Evolutionary conservation across 2,113 vertebrate genomes (phyloP).

Genomic region (Sebastes schlegelii): DNA sequence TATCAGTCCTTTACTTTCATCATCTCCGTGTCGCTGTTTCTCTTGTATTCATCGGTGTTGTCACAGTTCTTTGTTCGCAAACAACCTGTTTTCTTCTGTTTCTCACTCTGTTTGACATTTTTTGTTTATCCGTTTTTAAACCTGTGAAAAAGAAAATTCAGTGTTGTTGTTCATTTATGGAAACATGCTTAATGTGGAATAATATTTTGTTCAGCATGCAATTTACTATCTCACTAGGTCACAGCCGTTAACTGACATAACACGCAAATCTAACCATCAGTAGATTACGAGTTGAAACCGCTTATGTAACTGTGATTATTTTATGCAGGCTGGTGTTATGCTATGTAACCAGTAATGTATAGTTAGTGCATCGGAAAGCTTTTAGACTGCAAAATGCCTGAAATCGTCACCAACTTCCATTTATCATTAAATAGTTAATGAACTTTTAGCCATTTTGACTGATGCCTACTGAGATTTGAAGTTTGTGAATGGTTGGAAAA

Average conservation of each 20-base stretch:
- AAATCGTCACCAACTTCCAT: neutral
- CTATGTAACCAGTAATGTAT: constrained; percentile 1
- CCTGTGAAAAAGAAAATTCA: neutral
- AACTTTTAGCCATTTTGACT: neutral
- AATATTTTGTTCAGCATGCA: neutral
- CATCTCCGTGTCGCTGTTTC: neutral
- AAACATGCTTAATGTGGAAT: neutral
- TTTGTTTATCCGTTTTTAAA: neutral
- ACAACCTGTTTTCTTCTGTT: neutral
- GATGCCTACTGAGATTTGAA: neutral
- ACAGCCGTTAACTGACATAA: neutral
- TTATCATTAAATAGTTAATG: neutral
- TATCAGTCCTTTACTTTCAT: neutral
- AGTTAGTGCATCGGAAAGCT: neutral
- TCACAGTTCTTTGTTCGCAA: neutral
- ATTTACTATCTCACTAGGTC: neutral
- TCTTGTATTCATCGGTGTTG: neutral
- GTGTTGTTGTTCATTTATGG: neutral
- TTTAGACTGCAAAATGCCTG: neutral
- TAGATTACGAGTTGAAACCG: constrained; percentile 43
- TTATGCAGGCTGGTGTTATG: constrained; percentile 17
- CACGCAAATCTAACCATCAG: constrained; percentile 23
- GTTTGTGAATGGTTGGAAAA: neutral
- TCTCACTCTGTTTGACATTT: neutral
- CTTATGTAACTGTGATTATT: constrained; percentile 54